These are phyloP conservation scores for Drosophila picticornis DNA, from an alignment of 2,888 invertebrate genomes.

Conservation along the genomic window DNA sequence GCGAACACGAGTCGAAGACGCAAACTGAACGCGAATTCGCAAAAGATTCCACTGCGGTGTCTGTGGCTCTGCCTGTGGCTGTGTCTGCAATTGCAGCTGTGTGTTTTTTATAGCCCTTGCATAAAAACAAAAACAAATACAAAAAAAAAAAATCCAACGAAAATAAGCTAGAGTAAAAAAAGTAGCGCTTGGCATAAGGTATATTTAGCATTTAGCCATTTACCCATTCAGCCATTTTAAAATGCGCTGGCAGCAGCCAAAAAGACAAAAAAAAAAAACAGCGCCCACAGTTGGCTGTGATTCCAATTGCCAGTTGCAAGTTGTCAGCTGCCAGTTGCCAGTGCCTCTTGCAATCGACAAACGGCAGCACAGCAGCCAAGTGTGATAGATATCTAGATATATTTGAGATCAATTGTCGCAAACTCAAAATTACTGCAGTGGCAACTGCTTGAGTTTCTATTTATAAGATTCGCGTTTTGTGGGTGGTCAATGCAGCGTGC, in stretches of 20 bases:
- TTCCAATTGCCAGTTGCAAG: slow-evolving; percentile 20
- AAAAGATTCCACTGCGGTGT: slow-evolving; percentile 27
- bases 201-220: slow-evolving; percentile 68
- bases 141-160: slow-evolving; percentile 20
- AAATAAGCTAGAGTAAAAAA: slow-evolving; percentile 32
- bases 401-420: slow-evolving; percentile 27
- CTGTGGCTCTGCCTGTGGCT: not conserved
- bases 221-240: slow-evolving; percentile 54
- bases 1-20: slow-evolving; percentile 80
- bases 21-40: slow-evolving; percentile 73
- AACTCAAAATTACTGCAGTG: slow-evolving; percentile 36
- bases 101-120: slow-evolving; percentile 69
- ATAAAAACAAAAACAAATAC: slow-evolving; percentile 19
- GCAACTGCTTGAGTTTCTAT: slow-evolving; percentile 38
- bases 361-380: slow-evolving; percentile 19
- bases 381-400: slow-evolving; percentile 27
- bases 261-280: slow-evolving; percentile 14
- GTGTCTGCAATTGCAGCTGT: slow-evolving; percentile 45
- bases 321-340: slow-evolving; percentile 6
- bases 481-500: slow-evolving; percentile 38
- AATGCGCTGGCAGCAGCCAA: slow-evolving; percentile 63
- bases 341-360: slow-evolving; percentile 15
- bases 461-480: slow-evolving; percentile 36
- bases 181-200: slow-evolving; percentile 41
- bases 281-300: slow-evolving; percentile 21